Base-by-base conservation (phyloP, 1,140 invertebrate species). In the Ceratina australensis region DNA sequence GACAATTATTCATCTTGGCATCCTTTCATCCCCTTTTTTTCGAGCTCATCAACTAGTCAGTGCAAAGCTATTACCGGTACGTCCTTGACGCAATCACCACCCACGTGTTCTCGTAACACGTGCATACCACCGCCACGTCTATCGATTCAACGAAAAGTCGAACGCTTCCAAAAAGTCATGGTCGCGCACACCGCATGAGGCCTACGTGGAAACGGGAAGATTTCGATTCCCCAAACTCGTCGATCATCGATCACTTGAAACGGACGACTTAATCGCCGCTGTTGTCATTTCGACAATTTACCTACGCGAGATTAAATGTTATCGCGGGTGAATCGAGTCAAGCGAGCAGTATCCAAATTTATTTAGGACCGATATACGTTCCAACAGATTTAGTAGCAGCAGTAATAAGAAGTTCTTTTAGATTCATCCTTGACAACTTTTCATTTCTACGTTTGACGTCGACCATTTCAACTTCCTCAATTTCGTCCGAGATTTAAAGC, bases 21-120 rank as follows among this genome's bases (percentile, higher is more conserved):
- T 49, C n/a, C 3, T 72, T 78, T 66, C 65, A 20, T 57, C 12
- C 42, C 8, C n/a, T 42, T 66, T 26, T 47, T 42, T 26, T 49
- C 33, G 13, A 16, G 59, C 22, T 33, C 13, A 64, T 79, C 42
- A 20, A 54, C 12, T 42, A 10, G 13, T 59, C 60, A 26, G 80
- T 82, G 71, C 74, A 78, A 82, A 79, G 78, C 66, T 73, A 74
- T 77, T 59, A 54, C 68, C 64, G 77, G 74, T 87, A 87, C 82
- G 72, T 49, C 80, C 80, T 87, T 85, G 82, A 68, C 77, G 33
- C 50, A 71, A 26, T 69, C 65, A 68, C 65, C 64, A 54, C 63
- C 73, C 22, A 84, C 79, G 74, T 85, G 64, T 78, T 71, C 52
- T 72, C 20, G 28, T 50, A 49, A 24, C 26, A 75, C 64, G 24